A percentile compares a stretch with the other conserved stretches of the same genome.
phyloP scores from a whole-genome alignment of 2,888 invertebrate genomes.

The Agrypnus murinus region DNA sequence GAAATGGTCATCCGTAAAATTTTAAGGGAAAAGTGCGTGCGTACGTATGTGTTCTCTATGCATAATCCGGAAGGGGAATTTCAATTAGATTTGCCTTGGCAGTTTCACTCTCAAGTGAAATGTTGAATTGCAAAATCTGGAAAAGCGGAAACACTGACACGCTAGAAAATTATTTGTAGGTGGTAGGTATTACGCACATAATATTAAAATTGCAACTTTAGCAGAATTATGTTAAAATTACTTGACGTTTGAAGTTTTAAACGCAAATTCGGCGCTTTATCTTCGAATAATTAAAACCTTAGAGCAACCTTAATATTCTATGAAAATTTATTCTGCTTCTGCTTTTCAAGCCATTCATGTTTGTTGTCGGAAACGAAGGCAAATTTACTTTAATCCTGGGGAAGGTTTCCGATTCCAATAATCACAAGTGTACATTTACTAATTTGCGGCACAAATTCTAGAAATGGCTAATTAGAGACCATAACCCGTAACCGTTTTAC shows the following conservation, averaged over 20 bases:
- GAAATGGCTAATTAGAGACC: constrained; percentile 24
- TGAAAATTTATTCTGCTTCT: not conserved
- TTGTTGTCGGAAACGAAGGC: not conserved
- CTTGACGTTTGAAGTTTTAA: no score
- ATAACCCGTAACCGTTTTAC: constrained; percentile 19
- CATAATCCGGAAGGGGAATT: no score
- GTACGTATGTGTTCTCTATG: no score
- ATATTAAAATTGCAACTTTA: constrained; percentile 28
- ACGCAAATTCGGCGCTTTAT: not conserved
- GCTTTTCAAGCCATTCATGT: not conserved
- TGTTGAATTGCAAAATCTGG: constrained; percentile 31
- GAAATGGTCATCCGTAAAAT: constrained; percentile 28
- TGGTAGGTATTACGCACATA: constrained; percentile 21
- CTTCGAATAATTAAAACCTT: not conserved
- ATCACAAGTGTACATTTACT: constrained; percentile 27
- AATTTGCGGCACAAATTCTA: constrained; percentile 18
- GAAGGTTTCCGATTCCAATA: constrained; percentile 6
- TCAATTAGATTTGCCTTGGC: constrained; percentile 14
- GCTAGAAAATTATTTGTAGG: constrained; percentile 30
- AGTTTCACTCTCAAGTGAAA: constrained; percentile 30
- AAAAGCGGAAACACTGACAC: constrained; percentile 13
- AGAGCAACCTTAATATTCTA: not conserved
- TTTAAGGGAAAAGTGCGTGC: constrained; percentile 12
- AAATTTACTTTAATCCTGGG: constrained; percentile 17
- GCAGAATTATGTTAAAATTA: constrained; percentile 21